Evolutionary conservation across 35 echinoderm and acorn worm species (phyloP).

Genomic region (Heliocidaris tuberculata): DNA sequence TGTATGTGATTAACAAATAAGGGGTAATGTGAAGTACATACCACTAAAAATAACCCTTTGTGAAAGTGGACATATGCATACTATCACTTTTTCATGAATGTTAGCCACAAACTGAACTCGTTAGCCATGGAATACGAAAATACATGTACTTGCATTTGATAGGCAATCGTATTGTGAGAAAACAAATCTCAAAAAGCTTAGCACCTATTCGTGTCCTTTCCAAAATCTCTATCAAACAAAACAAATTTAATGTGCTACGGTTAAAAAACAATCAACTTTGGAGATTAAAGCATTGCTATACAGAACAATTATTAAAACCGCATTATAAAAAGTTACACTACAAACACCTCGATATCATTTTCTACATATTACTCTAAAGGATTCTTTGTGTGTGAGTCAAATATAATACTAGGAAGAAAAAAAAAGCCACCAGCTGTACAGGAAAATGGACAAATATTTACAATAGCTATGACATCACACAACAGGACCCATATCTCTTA

Average conservation of each 20-base stretch:
- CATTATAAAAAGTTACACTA: neutral
- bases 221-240: neutral
- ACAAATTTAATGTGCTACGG: neutral
- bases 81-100: neutral
- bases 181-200: neutral
- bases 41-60: neutral
- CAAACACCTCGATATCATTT: neutral
- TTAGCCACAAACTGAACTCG: neutral
- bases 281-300: neutral
- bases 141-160: neutral
- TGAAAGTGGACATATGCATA: neutral
- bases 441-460: slow-evolving; percentile 18
- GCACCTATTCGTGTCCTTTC: neutral
- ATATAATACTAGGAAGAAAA: neutral
- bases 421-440: neutral
- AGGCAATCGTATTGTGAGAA: neutral
- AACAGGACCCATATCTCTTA: neutral
- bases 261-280: neutral
- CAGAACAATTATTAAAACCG: neutral
- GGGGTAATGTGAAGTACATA: neutral
- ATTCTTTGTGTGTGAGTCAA: neutral
- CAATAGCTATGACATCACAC: neutral
- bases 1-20: too few species aligned
- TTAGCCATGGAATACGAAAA: neutral
- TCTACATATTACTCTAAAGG: neutral